phyloP scores from a whole-genome alignment of 2,113 vertebrate species.

The Formicarius rufipectus region DNA sequence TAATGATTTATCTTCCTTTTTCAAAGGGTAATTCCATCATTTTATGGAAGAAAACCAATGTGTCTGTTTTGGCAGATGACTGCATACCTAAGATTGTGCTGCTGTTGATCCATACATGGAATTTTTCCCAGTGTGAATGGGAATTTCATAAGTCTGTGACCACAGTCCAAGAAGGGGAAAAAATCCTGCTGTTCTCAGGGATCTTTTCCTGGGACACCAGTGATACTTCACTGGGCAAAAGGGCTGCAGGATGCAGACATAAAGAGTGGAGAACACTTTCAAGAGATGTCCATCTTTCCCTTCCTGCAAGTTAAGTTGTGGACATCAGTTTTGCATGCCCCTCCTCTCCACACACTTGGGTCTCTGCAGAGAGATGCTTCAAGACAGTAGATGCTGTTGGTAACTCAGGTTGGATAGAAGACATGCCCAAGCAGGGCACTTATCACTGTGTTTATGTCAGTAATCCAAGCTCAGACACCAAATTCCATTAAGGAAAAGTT shows the following conservation, averaged over 20 bases:
- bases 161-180: background rate
- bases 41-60: slow-evolving; percentile 30
- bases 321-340: background rate
- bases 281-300: background rate
- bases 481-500: background rate
- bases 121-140: background rate
- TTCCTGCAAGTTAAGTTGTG: background rate
- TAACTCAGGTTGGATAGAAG: background rate
- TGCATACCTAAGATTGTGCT: slow-evolving; percentile 2
- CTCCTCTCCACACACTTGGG: background rate
- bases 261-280: background rate
- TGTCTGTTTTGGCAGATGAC: background rate
- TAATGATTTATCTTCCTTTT: slow-evolving; percentile 52
- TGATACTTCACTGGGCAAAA: background rate
- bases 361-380: background rate
- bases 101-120: background rate
- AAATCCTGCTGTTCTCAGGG: background rate
- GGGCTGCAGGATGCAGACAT: background rate
- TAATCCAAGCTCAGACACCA: background rate
- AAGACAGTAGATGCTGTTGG: background rate
- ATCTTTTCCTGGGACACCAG: background rate
- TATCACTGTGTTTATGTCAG: background rate
- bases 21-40: background rate
- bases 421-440: background rate
- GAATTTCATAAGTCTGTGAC: background rate